Evolutionary conservation across 2,113 vertebrate genomes (phyloP).

Genomic region (Panthera tigris): DNA sequence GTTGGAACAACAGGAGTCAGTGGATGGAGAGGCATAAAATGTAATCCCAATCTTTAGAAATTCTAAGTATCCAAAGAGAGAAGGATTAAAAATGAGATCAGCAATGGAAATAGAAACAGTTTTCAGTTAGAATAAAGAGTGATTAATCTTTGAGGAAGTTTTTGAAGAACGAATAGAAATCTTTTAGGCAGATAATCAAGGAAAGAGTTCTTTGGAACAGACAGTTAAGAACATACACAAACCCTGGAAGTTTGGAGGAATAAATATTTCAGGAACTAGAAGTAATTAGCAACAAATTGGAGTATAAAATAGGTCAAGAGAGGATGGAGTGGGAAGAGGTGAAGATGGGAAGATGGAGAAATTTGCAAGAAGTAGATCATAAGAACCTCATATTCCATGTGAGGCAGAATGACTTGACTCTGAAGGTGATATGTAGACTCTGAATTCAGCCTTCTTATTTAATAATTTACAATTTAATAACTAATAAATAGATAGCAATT

Average conservation of each 20-base stretch:
- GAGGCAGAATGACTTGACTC: neutral
- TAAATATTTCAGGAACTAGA: neutral
- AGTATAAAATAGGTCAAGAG: neutral
- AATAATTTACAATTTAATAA: slow-evolving; percentile 33
- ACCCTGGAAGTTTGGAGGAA: neutral
- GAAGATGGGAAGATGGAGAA: neutral
- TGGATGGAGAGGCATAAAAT: neutral
- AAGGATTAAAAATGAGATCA: neutral
- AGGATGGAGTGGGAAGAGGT: neutral
- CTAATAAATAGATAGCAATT: neutral
- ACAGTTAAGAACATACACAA: neutral
- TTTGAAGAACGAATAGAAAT: neutral
- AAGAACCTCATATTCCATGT: neutral
- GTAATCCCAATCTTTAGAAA: neutral
- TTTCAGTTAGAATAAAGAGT: neutral
- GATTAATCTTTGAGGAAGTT: slow-evolving; percentile 1
- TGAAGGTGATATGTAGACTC: neutral
- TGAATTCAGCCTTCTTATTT: slow-evolving; percentile 21
- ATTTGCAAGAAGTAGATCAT: neutral
- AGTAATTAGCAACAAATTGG: neutral
- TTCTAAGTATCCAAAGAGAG: neutral
- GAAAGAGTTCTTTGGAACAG: neutral
- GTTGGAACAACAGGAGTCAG: neutral
- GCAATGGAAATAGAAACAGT: neutral
- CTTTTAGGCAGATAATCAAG: slow-evolving; percentile 28